Percentiles rank a stretch among this genome's conserved stretches.
Conservation (phyloP, 2,888 invertebrate genomes). For the Loripinus fragilis region DNA sequence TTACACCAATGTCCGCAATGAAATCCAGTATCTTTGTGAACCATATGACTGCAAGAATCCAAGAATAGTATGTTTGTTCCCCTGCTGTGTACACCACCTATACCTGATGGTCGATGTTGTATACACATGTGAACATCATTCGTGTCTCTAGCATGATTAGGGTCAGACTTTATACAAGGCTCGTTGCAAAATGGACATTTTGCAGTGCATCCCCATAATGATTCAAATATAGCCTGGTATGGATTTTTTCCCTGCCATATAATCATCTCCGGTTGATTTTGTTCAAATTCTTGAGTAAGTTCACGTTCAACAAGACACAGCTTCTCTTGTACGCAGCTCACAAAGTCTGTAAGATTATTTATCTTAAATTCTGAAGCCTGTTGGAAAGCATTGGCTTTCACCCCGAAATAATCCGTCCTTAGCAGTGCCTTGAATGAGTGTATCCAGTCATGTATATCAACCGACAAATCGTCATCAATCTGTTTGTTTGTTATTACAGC, state of each 20-base stretch:
- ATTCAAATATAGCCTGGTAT: not conserved
- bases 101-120: constrained; percentile 8
- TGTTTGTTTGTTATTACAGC: not conserved
- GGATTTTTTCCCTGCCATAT: not conserved
- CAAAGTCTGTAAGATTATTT: not conserved
- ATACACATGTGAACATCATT: not conserved
- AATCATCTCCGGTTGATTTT: not conserved
- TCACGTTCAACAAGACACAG: not conserved
- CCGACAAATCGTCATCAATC: too few relatives aligned
- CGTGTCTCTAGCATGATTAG: not conserved
- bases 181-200: constrained; percentile 17
- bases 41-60: not conserved
- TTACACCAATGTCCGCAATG: constrained; percentile 11
- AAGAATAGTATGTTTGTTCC: not conserved
- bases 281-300: not conserved
- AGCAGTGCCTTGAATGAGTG: not conserved
- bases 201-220: constrained; percentile 19
- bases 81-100: not conserved
- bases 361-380: not conserved
- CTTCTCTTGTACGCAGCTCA: not conserved
- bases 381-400: not conserved
- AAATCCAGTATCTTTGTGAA: not conserved
- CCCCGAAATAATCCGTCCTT: not conserved
- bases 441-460: too few relatives aligned
- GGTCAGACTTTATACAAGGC: not conserved